Conservation (phyloP, 2,888 invertebrate species). For the Ophraella communa region DNA sequence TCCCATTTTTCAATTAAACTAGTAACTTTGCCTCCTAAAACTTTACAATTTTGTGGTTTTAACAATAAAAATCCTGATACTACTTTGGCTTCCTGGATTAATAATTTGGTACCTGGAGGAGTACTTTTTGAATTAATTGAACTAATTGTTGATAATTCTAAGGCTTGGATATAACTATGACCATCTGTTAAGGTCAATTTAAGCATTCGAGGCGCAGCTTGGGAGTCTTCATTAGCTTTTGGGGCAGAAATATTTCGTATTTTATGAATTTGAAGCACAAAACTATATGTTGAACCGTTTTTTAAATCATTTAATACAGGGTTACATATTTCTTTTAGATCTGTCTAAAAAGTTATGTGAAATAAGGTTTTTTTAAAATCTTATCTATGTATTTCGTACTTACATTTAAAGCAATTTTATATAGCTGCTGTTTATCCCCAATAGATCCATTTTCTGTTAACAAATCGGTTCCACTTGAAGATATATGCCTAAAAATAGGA, state of each 20-base stretch:
- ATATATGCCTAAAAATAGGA: constrained; percentile 71
- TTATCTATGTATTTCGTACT: constrained; percentile 59
- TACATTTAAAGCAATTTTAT: constrained; percentile 75
- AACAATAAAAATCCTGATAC: constrained; percentile 73
- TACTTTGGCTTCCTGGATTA: constrained; percentile 68
- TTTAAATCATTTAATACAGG: constrained; percentile 72
- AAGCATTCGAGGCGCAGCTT: constrained; percentile 81
- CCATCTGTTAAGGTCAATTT: constrained; percentile 88
- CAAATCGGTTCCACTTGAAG: constrained; percentile 72
- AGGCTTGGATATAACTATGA: constrained; percentile 74
- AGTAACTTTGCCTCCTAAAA: constrained; percentile 85
- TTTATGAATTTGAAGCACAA: constrained; percentile 88
- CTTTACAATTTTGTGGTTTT: constrained; percentile 69
- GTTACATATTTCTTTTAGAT: constrained; percentile 82
- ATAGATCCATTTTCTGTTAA: constrained; percentile 70
- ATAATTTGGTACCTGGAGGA: constrained; percentile 82
- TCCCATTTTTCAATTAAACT: constrained; percentile 90
- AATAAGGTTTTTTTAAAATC: not conserved
- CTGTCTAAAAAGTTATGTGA: constrained; percentile 65
- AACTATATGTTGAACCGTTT: constrained; percentile 62
- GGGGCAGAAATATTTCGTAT: constrained; percentile 89
- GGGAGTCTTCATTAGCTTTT: constrained; percentile 87
- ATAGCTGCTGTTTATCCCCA: constrained; percentile 68
- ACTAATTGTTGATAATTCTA: constrained; percentile 77
- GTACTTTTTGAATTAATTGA: constrained; percentile 76